Base-by-base conservation (phyloP, 2,888 invertebrate genomes). In the Epinotia bilunana region DNA sequence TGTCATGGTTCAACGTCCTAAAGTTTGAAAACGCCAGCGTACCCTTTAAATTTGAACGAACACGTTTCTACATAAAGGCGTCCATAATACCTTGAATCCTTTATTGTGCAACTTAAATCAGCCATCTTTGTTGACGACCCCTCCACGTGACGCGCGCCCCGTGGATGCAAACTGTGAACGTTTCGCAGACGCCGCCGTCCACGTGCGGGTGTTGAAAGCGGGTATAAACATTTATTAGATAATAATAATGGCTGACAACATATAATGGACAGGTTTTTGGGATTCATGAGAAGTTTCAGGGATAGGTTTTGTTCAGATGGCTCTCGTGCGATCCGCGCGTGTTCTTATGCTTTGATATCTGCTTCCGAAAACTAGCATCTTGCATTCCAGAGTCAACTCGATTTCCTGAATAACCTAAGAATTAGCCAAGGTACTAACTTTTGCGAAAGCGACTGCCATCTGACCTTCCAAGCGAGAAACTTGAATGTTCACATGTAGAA, bases 81-180 rank as follows among this genome's bases (percentile, higher is more conserved):
- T 6, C 6, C 12, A 46, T 49, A 13, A 58, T 53, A 1, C 70
- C 28, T 58, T 72, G 3, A 49, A 33, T 33, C 9, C 49, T 39
- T 65, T 53, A 39, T 23, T 58, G n/a, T 18, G 53, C n/a, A 28
- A 73, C 39, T 67, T 46, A 12, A 53, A 67, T 33, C n/a, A n/a
- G 23, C 33, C 62, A n/a, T 49, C n/a, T 63, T 69, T 74, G 55
- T 46, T n/a, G 23, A 33, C 20, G 62, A 13, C 55, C 62, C 49
- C 3, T 68, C 73, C 73, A 69, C 73, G 73, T 69, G 68, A 61
- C 62, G 28, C 28, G 46, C 13, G 61, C 58, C 72, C n/a, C 69
- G 46, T 65, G 64, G 63, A 18, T 46, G 46, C 28, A 23, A 43
- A 62, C 61, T 49, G 12, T 12, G 43, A 62, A n/a, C 28, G 49